These are phyloP conservation scores for Psittacula cyanocephala DNA, from an alignment of 2,113 vertebrate species.

Conservation along the genomic window DNA sequence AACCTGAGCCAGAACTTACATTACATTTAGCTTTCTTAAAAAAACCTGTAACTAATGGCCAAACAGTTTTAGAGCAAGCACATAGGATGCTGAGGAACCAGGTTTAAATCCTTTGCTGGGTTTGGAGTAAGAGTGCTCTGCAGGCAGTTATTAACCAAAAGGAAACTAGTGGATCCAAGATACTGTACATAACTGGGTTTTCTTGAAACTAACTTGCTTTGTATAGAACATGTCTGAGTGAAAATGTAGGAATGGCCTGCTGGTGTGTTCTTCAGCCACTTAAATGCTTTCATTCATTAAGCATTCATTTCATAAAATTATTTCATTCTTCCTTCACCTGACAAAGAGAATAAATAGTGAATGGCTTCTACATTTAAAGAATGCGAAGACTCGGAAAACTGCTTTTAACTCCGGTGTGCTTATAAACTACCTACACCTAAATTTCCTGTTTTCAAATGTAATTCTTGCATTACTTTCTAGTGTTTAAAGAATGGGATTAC, in stretches of 20 bases:
- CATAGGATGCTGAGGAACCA: background rate
- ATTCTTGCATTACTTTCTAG: background rate
- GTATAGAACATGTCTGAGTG: background rate
- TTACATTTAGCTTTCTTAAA: background rate
- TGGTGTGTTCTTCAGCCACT: background rate
- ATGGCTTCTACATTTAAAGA: background rate
- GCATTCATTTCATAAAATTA: background rate
- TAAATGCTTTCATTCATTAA: background rate
- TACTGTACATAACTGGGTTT: background rate
- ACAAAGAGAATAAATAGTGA: background rate
- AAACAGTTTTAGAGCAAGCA: background rate
- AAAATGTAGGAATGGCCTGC: background rate
- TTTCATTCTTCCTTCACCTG: background rate
- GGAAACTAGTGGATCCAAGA: background rate
- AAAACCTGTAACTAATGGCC: background rate
- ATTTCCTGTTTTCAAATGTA: background rate
- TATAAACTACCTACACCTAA: background rate
- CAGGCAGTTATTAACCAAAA: background rate
- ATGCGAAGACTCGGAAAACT: background rate
- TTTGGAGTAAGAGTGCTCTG: background rate
- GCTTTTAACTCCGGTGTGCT: background rate
- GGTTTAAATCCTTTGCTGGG: background rate
- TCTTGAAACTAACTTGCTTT: background rate
- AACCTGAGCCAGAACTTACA: background rate
- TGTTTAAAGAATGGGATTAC: background rate